phyloP scores from a whole-genome alignment of 2,113 vertebrate species.

The Ranitomeya variabilis region DNA sequence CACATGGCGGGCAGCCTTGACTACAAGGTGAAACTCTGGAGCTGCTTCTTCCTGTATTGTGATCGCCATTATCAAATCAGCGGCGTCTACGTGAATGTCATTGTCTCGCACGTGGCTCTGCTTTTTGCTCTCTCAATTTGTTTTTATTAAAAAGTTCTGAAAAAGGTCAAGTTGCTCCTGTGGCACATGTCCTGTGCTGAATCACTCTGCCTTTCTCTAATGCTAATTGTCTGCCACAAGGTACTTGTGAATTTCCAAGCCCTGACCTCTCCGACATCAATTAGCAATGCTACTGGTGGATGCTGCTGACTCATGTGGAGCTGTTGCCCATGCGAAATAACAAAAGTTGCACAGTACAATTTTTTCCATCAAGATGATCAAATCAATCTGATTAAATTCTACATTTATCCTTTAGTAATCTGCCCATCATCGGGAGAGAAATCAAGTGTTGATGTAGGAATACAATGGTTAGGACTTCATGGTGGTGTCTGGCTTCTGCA shows the following conservation, averaged over 20 bases:
- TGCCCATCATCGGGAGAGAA: background rate
- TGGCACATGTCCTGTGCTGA: background rate
- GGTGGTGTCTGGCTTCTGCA: background rate
- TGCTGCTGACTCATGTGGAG: background rate
- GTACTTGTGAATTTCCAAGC: background rate
- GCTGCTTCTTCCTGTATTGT: background rate
- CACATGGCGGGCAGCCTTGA: background rate
- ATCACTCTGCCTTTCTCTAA: background rate
- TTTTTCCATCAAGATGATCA: background rate
- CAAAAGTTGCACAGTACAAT: background rate
- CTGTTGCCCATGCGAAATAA: background rate
- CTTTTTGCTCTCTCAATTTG: background rate
- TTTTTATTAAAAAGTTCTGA: background rate
- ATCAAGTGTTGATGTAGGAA: background rate
- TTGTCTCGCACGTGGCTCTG: background rate
- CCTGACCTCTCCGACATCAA: background rate
- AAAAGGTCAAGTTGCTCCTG: background rate
- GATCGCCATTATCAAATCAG: constrained; percentile 7
- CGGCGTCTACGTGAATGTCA: background rate
- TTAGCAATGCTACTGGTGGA: background rate
- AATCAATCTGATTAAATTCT: background rate
- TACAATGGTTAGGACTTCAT: background rate
- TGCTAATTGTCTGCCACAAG: constrained; percentile 5
- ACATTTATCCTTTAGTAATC: background rate
- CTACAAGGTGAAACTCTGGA: background rate